A percentile compares a stretch with the other conserved stretches of the same genome.
These are phyloP conservation scores for Pseudocheirus occidentalis DNA, from an alignment of 2,797 vertebrate genomes.

Conservation along the genomic window DNA sequence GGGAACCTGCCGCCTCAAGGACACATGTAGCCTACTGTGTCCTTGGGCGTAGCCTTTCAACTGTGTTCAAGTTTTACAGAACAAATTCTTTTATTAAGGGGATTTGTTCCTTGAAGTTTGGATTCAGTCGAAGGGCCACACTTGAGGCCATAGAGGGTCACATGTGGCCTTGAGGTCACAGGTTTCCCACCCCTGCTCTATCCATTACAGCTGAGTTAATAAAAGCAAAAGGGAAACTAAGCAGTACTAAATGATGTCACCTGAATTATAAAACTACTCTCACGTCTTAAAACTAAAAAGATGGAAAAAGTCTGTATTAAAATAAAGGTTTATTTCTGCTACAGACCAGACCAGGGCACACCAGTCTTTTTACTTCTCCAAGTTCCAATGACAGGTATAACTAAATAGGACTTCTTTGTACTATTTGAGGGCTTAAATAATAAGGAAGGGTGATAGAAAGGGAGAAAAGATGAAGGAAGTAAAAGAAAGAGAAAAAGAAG, in stretches of 20 bases:
- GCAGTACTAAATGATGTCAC: neutral
- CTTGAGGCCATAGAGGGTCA: no score
- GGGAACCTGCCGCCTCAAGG: no score
- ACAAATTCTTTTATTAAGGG: no score
- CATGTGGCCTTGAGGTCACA: no score
- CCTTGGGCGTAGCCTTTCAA: no score
- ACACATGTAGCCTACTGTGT: no score
- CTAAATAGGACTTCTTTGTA: neutral
- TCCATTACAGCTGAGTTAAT: neutral
- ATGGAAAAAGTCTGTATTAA: no score
- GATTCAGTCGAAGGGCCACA: no score
- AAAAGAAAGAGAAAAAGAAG: neutral
- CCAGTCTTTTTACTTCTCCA: neutral
- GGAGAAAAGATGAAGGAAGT: neutral
- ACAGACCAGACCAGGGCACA: neutral
- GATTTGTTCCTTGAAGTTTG: no score
- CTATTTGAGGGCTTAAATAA: neutral
- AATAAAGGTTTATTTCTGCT: neutral
- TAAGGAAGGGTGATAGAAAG: neutral
- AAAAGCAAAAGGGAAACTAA: neutral
- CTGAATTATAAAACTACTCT: neutral
- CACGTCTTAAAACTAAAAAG: neutral
- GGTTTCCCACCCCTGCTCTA: neutral
- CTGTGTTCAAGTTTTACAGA: no score
- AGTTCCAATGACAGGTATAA: neutral